A percentile compares a stretch with the other conserved stretches of the same genome.
phyloP scores from a whole-genome alignment of 2,888 invertebrate species.

The Lypha dubia region DNA sequence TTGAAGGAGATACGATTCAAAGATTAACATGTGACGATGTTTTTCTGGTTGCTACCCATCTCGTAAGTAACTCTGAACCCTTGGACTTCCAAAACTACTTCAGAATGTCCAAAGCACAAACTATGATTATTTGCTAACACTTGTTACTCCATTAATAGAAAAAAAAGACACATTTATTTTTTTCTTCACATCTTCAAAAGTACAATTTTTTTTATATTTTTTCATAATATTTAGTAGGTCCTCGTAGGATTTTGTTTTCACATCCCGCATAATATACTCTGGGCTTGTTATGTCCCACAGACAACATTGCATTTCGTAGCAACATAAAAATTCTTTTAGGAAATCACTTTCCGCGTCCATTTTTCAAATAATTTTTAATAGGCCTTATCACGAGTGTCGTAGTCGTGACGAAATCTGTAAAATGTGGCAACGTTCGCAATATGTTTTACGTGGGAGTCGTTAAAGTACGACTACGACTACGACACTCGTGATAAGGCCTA shows the following conservation, averaged over 20 bases:
- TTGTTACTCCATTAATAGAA: neutral
- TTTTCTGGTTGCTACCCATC: no score
- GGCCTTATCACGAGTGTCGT: no score
- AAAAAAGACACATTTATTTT: conserved; percentile 13
- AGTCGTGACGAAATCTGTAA: no score
- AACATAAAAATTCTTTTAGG: no score
- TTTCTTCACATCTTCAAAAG: conserved; percentile 1
- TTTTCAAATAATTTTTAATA: no score
- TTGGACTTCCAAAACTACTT: neutral
- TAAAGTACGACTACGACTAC: no score
- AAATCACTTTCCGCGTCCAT: no score
- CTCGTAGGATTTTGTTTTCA: neutral
- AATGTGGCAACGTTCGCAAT: no score
- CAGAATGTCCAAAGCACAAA: neutral
- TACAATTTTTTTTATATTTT: neutral
- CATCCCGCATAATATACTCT: neutral
- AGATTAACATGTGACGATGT: no score
- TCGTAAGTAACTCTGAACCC: neutral
- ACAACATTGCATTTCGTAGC: conserved; percentile 4
- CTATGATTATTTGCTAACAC: neutral
- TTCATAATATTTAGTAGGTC: neutral
- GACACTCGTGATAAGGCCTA: no score
- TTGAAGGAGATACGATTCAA: neutral
- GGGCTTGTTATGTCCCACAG: neutral
- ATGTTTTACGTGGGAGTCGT: no score